These are phyloP conservation scores for Ammodytes marinus DNA, from an alignment of 2,113 vertebrate species.

Conservation along the genomic window DNA sequence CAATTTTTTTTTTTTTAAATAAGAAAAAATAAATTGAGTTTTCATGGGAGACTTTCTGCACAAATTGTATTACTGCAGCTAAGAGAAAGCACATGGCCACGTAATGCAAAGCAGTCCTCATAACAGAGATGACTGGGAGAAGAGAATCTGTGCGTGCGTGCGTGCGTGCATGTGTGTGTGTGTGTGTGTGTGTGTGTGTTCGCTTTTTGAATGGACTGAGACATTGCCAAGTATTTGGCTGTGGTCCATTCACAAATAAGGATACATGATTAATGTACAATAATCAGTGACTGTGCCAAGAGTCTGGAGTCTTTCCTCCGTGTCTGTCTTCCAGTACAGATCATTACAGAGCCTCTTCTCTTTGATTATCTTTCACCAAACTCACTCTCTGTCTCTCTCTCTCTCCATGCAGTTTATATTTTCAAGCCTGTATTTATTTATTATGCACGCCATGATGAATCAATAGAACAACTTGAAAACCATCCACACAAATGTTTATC, in stretches of 20 bases:
- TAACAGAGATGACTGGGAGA: slow-evolving; percentile 19
- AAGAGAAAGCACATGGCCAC: slow-evolving; percentile 69
- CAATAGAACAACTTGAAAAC: not conserved
- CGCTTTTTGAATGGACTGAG: slow-evolving; percentile 46
- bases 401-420: no score
- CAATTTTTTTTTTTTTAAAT: slow-evolving; percentile 16
- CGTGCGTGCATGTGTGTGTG: no score
- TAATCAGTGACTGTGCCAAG: slow-evolving; percentile 2
- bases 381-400: not conserved
- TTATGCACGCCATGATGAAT: not conserved
- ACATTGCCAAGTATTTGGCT: slow-evolving; percentile 35
- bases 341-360: not conserved
- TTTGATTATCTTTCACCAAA: slow-evolving; percentile 3
- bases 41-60: slow-evolving; percentile 52
- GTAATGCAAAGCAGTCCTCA: slow-evolving; percentile 61
- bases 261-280: slow-evolving; percentile 30
- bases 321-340: not conserved
- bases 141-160: slow-evolving; percentile 16
- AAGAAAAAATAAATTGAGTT: slow-evolving; percentile 9
- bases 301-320: slow-evolving; percentile 5
- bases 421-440: not conserved
- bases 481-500: not conserved
- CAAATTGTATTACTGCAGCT: slow-evolving; percentile 65
- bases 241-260: slow-evolving; percentile 32
- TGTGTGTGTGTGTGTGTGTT: not conserved